These are phyloP conservation scores for Elaphurus davidianus DNA, from an alignment of 2,113 vertebrate genomes.

Conservation along the genomic window DNA sequence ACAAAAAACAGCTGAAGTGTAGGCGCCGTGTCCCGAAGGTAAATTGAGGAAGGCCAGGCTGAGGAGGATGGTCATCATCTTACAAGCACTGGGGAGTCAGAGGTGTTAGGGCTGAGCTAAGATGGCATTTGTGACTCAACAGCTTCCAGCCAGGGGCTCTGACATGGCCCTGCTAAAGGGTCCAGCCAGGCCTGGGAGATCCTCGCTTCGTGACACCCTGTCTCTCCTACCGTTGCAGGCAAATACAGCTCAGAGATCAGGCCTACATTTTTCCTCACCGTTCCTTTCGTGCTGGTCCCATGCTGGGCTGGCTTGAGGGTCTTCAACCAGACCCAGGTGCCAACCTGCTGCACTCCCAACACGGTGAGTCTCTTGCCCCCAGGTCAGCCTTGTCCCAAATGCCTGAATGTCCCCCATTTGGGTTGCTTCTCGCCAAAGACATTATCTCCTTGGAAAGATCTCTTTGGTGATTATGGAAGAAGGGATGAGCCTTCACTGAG, in stretches of 20 bases:
- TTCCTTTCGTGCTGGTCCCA: constrained; percentile 86
- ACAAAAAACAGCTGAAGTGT: background rate
- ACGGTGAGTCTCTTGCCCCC: constrained; percentile 77
- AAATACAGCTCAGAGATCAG: constrained; percentile 90
- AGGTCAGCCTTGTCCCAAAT: background rate
- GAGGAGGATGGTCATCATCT: background rate
- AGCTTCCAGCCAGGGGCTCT: background rate
- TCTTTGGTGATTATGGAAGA: background rate
- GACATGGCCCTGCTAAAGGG: background rate
- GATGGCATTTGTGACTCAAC: background rate
- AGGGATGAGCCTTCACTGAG: background rate
- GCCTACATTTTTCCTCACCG: constrained; percentile 87
- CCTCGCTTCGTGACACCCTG: background rate
- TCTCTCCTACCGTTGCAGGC: constrained; percentile 77
- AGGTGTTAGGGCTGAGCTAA: background rate
- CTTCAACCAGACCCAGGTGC: constrained; percentile 80
- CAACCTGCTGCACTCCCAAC: constrained; percentile 72
- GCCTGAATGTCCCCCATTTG: background rate
- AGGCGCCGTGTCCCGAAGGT: background rate
- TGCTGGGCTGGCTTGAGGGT: constrained; percentile 83
- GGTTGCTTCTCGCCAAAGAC: background rate
- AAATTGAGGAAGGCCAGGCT: background rate
- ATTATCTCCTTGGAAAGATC: background rate
- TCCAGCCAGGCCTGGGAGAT: background rate
- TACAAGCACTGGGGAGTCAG: background rate